These are phyloP conservation scores for Cepphus grylle DNA, from an alignment of 2,113 vertebrate genomes.

Conservation along the genomic window DNA sequence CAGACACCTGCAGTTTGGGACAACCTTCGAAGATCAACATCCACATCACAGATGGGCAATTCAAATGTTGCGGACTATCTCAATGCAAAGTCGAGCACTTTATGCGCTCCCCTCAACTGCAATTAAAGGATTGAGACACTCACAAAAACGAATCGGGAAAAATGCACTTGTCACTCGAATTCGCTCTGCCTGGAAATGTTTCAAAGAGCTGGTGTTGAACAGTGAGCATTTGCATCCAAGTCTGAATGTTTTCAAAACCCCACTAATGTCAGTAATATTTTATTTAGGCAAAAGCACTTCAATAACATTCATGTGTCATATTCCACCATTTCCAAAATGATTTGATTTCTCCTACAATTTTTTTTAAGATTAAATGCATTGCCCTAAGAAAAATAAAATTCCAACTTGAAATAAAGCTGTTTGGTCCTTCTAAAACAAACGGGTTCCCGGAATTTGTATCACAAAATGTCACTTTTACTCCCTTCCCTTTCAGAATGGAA, in stretches of 20 bases:
- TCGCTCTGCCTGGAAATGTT: background rate
- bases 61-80: background rate
- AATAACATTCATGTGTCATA: background rate
- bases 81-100: background rate
- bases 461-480: background rate
- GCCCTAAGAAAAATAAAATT: background rate
- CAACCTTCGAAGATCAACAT: background rate
- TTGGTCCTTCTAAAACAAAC: background rate
- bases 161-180: background rate
- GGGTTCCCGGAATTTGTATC: background rate
- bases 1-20: background rate
- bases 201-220: background rate
- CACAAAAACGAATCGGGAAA: background rate
- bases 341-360: background rate
- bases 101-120: background rate
- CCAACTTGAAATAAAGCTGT: background rate
- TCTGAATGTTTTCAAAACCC: background rate
- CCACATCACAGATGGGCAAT: background rate
- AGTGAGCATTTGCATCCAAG: rapidly evolving
- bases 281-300: background rate
- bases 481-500: background rate
- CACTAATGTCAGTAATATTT: background rate
- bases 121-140: background rate
- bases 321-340: background rate
- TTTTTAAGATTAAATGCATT: background rate